These are phyloP conservation scores for Lordiphosa clarofinis DNA, from an alignment of 1,140 invertebrate genomes.

Conservation along the genomic window DNA sequence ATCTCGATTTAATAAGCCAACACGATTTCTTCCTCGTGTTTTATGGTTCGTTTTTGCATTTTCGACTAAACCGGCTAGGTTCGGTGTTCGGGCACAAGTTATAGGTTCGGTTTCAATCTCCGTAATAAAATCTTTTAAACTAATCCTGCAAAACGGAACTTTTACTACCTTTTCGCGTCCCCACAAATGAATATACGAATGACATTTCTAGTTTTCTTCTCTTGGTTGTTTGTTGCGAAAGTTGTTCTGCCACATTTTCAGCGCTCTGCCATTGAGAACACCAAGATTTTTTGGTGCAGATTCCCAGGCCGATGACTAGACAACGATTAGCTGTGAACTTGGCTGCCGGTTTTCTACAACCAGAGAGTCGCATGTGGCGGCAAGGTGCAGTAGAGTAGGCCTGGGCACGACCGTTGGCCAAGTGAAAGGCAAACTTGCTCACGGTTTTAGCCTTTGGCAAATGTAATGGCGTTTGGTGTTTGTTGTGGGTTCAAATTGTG, in stretches of 20 bases:
- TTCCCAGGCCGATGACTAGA: conserved; percentile 41
- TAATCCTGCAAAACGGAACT: too few relatives aligned
- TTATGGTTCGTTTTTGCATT: too few relatives aligned
- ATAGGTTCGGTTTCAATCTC: too few relatives aligned
- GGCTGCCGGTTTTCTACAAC: conserved; percentile 2
- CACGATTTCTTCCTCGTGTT: too few relatives aligned
- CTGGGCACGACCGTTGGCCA: conserved; percentile 27
- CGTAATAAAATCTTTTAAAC: too few relatives aligned
- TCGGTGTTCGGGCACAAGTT: too few relatives aligned
- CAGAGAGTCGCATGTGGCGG: conserved; percentile 21
- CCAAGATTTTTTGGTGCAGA: conserved; percentile 28
- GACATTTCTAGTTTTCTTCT: too few relatives aligned
- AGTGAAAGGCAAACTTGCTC: conserved; percentile 64
- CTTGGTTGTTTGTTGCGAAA: conserved; percentile 20
- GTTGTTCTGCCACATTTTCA: conserved; percentile 36
- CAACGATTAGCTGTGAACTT: conserved; percentile 37
- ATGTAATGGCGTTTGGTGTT: conserved; percentile 16
- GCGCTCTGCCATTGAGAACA: neutral
- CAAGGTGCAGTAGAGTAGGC: conserved; percentile 48
- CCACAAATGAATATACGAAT: too few relatives aligned
- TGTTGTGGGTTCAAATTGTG: conserved; percentile 60
- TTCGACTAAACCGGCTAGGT: too few relatives aligned
- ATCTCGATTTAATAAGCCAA: too few relatives aligned
- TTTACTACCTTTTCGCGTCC: too few relatives aligned
- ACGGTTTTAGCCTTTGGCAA: conserved; percentile 53